Evolutionary conservation across 2,113 vertebrate species (phyloP).

Genomic region (Salvelinus namaycush): DNA sequence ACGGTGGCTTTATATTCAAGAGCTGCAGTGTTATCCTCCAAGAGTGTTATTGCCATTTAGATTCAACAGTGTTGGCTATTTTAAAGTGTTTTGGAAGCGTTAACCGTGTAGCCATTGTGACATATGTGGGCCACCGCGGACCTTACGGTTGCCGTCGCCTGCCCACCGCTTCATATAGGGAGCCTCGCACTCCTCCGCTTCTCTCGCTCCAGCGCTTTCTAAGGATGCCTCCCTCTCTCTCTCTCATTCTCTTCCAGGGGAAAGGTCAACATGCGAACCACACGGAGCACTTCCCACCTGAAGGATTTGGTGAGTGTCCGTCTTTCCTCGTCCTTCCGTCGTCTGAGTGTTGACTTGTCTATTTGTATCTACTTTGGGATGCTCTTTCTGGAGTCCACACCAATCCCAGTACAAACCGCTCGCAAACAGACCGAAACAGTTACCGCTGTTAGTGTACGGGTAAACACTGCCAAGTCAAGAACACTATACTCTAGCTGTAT

Average conservation of each 20-base stretch:
- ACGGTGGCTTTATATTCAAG: no score
- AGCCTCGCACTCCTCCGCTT: neutral
- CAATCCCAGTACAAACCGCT: no score
- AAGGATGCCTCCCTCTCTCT: neutral
- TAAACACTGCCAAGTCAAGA: neutral
- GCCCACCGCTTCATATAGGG: neutral
- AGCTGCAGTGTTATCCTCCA: no score
- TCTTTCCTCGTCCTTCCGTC: neutral
- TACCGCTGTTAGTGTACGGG: no score
- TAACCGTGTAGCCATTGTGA: slow-evolving; percentile 6
- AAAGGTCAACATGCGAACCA: slow-evolving; percentile 88
- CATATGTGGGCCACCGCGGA: slow-evolving; percentile 10
- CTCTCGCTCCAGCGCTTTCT: neutral
- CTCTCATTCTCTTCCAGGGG: slow-evolving; percentile 70
- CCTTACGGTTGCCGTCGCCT: neutral
- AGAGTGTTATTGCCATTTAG: no score
- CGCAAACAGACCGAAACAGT: no score
- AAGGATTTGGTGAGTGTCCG: slow-evolving; percentile 88
- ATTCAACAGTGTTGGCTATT: no score
- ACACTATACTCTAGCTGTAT: neutral
- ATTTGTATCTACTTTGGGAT: no score
- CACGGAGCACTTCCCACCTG: slow-evolving; percentile 90
- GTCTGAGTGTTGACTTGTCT: no score
- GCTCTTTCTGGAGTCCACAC: no score
- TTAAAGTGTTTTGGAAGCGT: neutral